Evolutionary conservation across 2,113 vertebrate genomes (phyloP).

Genomic region (Sinocyclocheilus anshuiensis): DNA sequence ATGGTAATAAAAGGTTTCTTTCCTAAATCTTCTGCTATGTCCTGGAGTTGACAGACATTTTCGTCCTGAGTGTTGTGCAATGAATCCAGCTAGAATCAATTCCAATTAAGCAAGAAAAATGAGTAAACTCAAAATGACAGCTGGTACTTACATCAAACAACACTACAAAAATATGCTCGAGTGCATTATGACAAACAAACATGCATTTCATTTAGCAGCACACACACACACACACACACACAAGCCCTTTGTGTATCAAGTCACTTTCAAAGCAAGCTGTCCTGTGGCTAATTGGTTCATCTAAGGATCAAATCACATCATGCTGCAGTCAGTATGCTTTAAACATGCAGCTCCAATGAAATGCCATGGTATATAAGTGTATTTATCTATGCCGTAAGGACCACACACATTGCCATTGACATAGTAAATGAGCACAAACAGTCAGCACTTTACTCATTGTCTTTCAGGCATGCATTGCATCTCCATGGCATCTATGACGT

Average conservation of each 20-base stretch:
- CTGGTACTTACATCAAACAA: background rate
- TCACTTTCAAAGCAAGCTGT: slow-evolving; percentile 22
- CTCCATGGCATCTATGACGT: slow-evolving; percentile 35
- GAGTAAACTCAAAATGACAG: background rate
- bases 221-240: background rate
- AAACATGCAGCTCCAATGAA: background rate
- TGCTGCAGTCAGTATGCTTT: background rate
- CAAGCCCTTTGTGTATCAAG: slow-evolving; percentile 19
- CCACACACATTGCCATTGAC: slow-evolving; percentile 44
- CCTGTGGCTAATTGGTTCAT: slow-evolving; percentile 20
- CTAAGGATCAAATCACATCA: slow-evolving; percentile 24
- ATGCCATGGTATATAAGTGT: slow-evolving; percentile 6
- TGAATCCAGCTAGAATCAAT: background rate
- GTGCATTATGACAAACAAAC: background rate
- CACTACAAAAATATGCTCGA: background rate
- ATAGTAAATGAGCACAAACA: slow-evolving; percentile 30
- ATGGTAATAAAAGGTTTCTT: slow-evolving; percentile 2
- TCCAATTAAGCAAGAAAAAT: background rate
- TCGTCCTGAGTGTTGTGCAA: background rate
- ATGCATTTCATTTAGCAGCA: background rate
- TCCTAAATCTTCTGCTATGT: background rate
- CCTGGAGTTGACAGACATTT: background rate
- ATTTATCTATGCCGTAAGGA: slow-evolving; percentile 22
- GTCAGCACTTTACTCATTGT: background rate
- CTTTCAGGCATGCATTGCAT: slow-evolving; percentile 35